phyloP scores from a whole-genome alignment of 1,140 invertebrate species.

The Chironomus striatipennis region DNA sequence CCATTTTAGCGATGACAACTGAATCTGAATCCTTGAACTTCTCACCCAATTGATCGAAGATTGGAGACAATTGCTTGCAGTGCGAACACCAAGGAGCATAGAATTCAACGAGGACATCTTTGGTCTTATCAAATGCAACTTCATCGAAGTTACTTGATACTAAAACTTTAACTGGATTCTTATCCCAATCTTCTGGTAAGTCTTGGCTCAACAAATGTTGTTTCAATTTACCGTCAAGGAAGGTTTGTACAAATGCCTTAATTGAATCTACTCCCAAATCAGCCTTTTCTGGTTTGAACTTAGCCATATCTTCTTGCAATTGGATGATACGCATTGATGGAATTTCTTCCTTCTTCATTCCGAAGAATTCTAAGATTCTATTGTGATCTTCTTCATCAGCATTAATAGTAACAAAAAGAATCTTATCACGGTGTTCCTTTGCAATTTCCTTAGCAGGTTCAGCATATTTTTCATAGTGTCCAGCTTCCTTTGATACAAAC shows the following conservation, averaged over 20 bases:
- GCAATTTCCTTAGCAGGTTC: constrained; percentile 71
- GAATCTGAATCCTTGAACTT: constrained; percentile 78
- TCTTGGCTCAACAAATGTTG: constrained; percentile 90
- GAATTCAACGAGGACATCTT: constrained; percentile 97
- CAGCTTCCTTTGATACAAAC: constrained; percentile 86
- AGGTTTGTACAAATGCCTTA: constrained; percentile 75
- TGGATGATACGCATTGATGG: constrained; percentile 90
- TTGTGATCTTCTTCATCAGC: constrained; percentile 92
- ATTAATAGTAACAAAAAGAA: constrained; percentile 93
- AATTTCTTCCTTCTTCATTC: constrained; percentile 86
- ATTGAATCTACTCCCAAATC: constrained; percentile 73
- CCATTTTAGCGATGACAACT: constrained; percentile 96
- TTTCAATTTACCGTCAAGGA: constrained; percentile 87
- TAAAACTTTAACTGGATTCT: constrained; percentile 86
- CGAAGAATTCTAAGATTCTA: constrained; percentile 98
- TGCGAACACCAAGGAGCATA: constrained; percentile 60
- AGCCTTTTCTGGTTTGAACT: constrained; percentile 82
- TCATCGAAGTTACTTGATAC: constrained; percentile 95
- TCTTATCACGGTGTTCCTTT: constrained; percentile 80
- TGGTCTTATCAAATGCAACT: constrained; percentile 78
- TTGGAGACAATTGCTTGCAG: constrained; percentile 93
- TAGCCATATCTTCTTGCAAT: constrained; percentile 95
- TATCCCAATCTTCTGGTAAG: constrained; percentile 95
- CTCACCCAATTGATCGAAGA: constrained; percentile 73
- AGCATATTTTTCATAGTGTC: constrained; percentile 69